phyloP scores from a whole-genome alignment of 23 tunicate genomes.

The Halocynthia aurantium region DNA sequence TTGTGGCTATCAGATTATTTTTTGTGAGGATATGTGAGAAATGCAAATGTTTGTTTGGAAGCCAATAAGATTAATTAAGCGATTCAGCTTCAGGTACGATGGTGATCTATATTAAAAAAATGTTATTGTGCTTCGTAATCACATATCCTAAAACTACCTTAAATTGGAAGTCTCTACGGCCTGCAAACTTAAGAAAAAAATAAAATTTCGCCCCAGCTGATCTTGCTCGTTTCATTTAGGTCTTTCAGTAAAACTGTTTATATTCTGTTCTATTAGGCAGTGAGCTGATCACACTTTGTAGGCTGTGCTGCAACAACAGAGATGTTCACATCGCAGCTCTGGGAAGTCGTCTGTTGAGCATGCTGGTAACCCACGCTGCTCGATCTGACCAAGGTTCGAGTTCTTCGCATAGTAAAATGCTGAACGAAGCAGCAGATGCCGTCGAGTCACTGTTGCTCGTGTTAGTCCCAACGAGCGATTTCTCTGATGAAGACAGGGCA shows the following conservation, averaged over 20 bases:
- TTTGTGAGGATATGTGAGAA: too few relatives aligned
- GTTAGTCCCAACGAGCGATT: slow-evolving; percentile 50
- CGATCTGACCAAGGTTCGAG: slow-evolving; percentile 6
- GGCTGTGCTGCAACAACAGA: slow-evolving; percentile 43
- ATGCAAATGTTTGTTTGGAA: too few relatives aligned
- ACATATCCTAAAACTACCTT: too few relatives aligned
- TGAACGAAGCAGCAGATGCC: slow-evolving; percentile 49
- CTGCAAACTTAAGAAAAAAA: too few relatives aligned
- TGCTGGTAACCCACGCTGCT: slow-evolving; percentile 25
- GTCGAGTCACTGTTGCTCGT: slow-evolving; percentile 48
- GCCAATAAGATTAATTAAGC: too few relatives aligned
- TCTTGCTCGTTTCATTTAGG: not conserved
- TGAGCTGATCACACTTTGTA: slow-evolving; percentile 48
- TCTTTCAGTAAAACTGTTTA: not conserved
- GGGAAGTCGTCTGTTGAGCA: slow-evolving; percentile 42
- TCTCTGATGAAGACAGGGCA: slow-evolving; percentile 25
- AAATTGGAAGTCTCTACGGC: too few relatives aligned
- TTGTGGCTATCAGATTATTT: too few relatives aligned
- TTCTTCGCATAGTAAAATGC: not conserved
- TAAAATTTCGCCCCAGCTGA: too few relatives aligned
- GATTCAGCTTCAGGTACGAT: too few relatives aligned
- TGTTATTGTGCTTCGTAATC: too few relatives aligned
- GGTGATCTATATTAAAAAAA: too few relatives aligned
- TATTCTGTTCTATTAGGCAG: slow-evolving; percentile 14
- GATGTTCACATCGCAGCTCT: slow-evolving; percentile 73